These are phyloP conservation scores for Bolinopsis microptera DNA, from an alignment of 37 sponge, comb jelly and placozoan genomes.

Conservation along the genomic window DNA sequence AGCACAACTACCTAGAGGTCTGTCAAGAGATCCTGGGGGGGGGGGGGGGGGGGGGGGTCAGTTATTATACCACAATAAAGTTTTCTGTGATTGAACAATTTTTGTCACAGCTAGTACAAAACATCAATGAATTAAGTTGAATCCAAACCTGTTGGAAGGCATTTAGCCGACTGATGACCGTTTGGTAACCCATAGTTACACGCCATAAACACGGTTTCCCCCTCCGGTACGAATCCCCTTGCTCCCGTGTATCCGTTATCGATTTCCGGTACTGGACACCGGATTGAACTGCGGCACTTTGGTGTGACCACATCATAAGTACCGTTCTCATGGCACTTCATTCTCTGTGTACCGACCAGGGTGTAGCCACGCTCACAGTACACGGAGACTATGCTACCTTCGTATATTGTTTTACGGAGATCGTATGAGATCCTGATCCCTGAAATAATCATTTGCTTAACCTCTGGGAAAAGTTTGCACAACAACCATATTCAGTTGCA, in stretches of 20 bases:
- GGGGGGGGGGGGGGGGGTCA: no score
- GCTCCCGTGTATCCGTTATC: neutral
- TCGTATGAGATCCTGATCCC: conserved; percentile 13
- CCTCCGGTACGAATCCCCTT: neutral
- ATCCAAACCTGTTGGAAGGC: neutral
- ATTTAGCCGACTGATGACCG: conserved; percentile 23
- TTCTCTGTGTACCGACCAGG: neutral
- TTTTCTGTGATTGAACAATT: no score
- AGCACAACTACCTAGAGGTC: neutral
- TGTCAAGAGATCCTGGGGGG: neutral
- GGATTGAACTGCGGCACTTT: neutral
- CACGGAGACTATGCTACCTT: neutral
- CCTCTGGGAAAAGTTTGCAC: neutral
- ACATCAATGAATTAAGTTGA: no score
- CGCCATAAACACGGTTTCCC: neutral
- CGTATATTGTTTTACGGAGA: neutral
- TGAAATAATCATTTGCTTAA: neutral
- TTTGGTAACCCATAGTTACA: neutral
- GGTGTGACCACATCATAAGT: neutral
- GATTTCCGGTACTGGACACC: neutral
- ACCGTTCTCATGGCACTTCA: neutral
- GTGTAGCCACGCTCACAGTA: neutral
- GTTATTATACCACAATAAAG: no score
- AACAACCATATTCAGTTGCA: neutral
- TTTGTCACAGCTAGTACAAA: no score